A percentile compares a stretch with the other conserved stretches of the same genome.
Evolutionary conservation across 2,888 invertebrate genomes (phyloP).

Genomic region (Agriotes lineatus): DNA sequence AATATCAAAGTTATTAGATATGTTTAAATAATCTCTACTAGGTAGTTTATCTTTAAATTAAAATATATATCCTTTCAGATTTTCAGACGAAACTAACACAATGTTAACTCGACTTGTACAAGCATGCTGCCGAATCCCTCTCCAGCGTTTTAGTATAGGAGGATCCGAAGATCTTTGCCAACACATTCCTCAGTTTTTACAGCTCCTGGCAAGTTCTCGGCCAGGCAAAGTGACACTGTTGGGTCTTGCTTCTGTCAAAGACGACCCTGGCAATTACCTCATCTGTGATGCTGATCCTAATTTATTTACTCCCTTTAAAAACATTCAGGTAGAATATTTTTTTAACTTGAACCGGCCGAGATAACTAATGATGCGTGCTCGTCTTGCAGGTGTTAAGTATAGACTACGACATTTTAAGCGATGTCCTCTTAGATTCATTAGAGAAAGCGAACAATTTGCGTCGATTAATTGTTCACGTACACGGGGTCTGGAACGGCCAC

Average conservation of each 20-base stretch:
- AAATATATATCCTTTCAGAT: conserved; percentile 13
- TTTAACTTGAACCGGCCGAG: too few species aligned
- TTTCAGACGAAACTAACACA: conserved; percentile 29
- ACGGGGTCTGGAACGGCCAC: conserved; percentile 75
- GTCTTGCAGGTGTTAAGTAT: conserved; percentile 67
- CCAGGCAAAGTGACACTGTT: conserved; percentile 72
- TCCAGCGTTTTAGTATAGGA: conserved; percentile 62
- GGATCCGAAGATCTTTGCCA: conserved; percentile 63
- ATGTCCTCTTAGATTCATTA: conserved; percentile 65
- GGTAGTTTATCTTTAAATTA: background rate
- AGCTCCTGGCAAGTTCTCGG: conserved; percentile 60
- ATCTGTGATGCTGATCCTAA: conserved; percentile 70
- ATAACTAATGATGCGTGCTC: background rate
- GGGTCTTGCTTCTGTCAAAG: conserved; percentile 80
- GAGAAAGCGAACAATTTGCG: conserved; percentile 65
- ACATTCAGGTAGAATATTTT: conserved; percentile 69
- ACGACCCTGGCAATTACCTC: conserved; percentile 77
- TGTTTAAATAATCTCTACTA: background rate
- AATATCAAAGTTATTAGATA: too few species aligned
- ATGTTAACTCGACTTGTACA: conserved; percentile 40
- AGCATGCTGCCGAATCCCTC: conserved; percentile 53
- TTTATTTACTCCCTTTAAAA: conserved; percentile 72
- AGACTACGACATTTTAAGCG: conserved; percentile 71
- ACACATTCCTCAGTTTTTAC: conserved; percentile 57
- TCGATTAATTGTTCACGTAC: conserved; percentile 77